phyloP scores from a whole-genome alignment of 2,113 vertebrate genomes.

The Perognathus longimembris region DNA sequence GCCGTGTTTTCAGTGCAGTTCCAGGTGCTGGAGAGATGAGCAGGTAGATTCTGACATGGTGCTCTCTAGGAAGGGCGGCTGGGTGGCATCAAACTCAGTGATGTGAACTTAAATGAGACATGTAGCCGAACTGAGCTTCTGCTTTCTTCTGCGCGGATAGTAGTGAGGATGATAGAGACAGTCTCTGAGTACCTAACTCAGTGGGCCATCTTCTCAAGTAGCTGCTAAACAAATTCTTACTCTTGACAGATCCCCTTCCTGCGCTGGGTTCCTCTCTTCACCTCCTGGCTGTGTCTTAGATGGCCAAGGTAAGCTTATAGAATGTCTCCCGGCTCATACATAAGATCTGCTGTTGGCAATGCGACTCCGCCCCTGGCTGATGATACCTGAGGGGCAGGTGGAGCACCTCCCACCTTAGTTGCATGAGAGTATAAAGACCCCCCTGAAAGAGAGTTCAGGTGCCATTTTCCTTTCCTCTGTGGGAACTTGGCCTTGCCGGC shows the following conservation, averaged over 20 bases:
- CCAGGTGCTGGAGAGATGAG: not conserved
- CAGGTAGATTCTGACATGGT: not conserved
- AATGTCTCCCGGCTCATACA: no score
- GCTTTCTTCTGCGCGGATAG: not conserved
- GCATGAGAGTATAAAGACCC: no score
- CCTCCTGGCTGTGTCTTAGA: not conserved
- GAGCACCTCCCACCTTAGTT: no score
- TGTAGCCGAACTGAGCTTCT: not conserved
- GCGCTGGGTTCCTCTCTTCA: not conserved
- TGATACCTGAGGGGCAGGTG: no score
- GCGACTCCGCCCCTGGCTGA: no score
- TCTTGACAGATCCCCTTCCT: rapidly evolving
- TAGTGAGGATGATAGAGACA: not conserved
- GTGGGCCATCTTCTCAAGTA: no score
- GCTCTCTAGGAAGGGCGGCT: not conserved
- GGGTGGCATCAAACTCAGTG: not conserved
- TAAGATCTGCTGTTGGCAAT: no score
- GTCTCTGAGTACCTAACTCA: not conserved
- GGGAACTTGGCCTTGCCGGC: no score
- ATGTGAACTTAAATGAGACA: not conserved
- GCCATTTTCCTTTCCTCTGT: no score
- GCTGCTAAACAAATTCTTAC: not conserved
- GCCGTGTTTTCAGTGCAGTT: not conserved
- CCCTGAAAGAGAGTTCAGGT: no score
- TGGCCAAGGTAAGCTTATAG: no score